Evolutionary conservation across 2,888 invertebrate genomes (phyloP), one percentile per base, ranked within the genome.

Genomic region (Aspidiotus destructor): DNA sequence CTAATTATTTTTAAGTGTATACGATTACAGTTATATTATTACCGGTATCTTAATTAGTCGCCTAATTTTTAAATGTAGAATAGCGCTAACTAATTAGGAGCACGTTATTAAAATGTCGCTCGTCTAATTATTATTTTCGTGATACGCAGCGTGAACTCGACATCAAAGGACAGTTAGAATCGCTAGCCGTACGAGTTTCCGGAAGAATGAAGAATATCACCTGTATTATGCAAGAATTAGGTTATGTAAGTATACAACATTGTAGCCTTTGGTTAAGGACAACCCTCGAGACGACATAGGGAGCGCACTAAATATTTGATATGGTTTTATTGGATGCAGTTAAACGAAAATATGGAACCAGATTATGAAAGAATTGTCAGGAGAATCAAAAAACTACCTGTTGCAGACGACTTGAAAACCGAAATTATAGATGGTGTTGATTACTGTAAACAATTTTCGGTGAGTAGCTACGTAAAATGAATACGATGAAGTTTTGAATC

Each of bases 181-280:
- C 82, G 11, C 77, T 85, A 73, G 81, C 83, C 7, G 71, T 73
- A 40, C 71, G 72, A 62, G 77, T 81, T 71, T 79, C 79, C 16
- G 81, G 80, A 5, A 81, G 81, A 73, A 80, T 82, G 1, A 78
- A 80, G 71, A 86, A 86, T 77, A 82, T 85, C 40, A 86, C 86
- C 0, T 86, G 86, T 75, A 84, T 86, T 52, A 85, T 86, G 85
- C 85, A 86, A 74, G 85, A 86, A 74, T 79, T 86, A 0, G 85
- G 85, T 64, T 86, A 86, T 77, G 76, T 76, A 73, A 75, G 76
- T 75, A n/a, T n/a, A 41, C 41, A 17, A n/a, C 28, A 28, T 8
- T 28, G 5, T 5, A 28, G 28, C 28, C 28, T 28, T 28, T 28
- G 1, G 1, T 5, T 28, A 5, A 28, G 5, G 28, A 28, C 28